Conservation (phyloP, 2,888 invertebrate species). For the Dolomedes plantarius region DNA sequence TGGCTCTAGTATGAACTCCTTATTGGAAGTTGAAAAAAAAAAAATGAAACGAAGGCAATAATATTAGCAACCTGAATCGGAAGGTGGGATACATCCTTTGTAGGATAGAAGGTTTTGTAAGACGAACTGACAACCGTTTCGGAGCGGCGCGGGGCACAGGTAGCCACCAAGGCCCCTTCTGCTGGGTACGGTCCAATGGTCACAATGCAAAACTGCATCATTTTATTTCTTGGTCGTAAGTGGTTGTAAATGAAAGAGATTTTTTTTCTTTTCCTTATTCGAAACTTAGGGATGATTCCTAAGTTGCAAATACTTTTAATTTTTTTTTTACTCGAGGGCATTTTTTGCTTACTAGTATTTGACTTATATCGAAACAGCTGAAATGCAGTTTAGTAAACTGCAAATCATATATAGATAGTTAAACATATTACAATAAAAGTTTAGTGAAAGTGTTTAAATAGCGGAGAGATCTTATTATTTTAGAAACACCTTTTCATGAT, state of each 20-base stretch:
- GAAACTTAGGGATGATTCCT: neutral
- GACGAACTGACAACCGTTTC: slow-evolving; percentile 10
- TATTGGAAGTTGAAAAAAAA: too few species aligned
- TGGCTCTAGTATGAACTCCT: neutral
- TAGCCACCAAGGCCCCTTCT: slow-evolving; percentile 28
- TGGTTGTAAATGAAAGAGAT: neutral
- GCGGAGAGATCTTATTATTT: too few species aligned
- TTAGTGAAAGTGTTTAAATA: too few species aligned
- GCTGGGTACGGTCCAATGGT: slow-evolving; percentile 34
- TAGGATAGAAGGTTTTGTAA: neutral
- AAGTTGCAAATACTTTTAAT: neutral
- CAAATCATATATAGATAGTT: too few species aligned
- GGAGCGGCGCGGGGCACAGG: slow-evolving; percentile 25
- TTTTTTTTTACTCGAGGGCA: too few species aligned
- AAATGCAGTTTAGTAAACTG: too few species aligned
- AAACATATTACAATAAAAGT: too few species aligned
- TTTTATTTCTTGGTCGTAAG: slow-evolving; percentile 19
- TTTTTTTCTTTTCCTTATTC: neutral
- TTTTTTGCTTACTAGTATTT: too few species aligned
- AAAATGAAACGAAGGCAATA: neutral
- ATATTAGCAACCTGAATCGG: neutral
- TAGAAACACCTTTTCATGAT: too few species aligned
- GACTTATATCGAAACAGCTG: too few species aligned
- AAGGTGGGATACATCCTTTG: neutral
- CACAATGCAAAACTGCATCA: slow-evolving; percentile 32